These are phyloP conservation scores for Ophioderma brevispina DNA, from an alignment of 35 echinoderm and acorn worm species.

Conservation along the genomic window DNA sequence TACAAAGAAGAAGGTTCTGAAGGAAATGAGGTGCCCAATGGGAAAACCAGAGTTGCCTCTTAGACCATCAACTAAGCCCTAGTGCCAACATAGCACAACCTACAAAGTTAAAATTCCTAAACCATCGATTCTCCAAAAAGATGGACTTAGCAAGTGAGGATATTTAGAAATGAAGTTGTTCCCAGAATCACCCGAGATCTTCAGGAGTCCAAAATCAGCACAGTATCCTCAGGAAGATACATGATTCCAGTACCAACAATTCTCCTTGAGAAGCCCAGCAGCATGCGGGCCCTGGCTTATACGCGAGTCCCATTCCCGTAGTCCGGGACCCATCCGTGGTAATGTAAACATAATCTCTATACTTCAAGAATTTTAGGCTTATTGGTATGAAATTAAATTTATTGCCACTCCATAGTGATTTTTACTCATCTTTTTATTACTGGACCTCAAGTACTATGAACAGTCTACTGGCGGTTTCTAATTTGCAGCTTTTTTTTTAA, in stretches of 20 bases:
- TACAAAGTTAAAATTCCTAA: background rate
- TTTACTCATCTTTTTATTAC: too few species aligned
- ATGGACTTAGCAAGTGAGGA: background rate
- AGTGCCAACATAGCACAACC: background rate
- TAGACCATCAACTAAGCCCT: background rate
- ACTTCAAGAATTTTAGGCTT: too few species aligned
- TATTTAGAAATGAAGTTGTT: background rate
- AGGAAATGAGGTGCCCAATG: background rate
- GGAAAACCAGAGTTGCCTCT: too few species aligned
- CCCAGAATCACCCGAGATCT: background rate
- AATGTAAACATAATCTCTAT: too few species aligned
- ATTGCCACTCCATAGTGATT: too few species aligned
- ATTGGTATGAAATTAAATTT: too few species aligned
- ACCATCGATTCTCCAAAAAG: background rate
- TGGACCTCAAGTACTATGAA: too few species aligned
- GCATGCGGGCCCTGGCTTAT: background rate
- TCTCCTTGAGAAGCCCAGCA: background rate
- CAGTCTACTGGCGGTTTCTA: too few species aligned
- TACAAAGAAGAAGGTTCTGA: background rate
- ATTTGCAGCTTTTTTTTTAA: too few species aligned
- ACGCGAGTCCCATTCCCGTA: background rate
- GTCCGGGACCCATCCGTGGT: background rate
- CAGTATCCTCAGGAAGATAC: background rate
- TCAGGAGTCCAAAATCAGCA: background rate
- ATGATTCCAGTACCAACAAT: background rate